phyloP scores from a whole-genome alignment of 1,140 invertebrate species.

The Saccostrea cuccullata region DNA sequence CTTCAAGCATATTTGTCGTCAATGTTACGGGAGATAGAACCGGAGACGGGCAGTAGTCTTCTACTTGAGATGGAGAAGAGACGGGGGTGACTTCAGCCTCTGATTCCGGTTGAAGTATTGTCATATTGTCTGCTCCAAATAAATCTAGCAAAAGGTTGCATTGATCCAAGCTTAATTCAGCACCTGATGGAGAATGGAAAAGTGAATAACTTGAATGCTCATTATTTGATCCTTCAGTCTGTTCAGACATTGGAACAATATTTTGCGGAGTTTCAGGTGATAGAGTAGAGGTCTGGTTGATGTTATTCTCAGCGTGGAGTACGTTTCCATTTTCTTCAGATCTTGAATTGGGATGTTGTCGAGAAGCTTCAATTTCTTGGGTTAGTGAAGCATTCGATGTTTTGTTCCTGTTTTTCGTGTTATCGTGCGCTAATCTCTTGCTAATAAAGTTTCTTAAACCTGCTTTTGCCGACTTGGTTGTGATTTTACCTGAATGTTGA shows the following conservation, averaged over 20 bases:
- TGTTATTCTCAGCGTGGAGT: neutral
- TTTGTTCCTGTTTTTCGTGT: neutral
- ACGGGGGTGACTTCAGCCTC: neutral
- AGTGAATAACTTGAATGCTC: neutral
- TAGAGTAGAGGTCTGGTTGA: neutral
- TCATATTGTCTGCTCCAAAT: neutral
- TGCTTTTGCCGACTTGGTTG: neutral
- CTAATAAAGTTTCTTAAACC: slow-evolving; percentile 18
- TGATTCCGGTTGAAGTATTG: neutral
- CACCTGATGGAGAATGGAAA: neutral
- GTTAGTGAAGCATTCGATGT: neutral
- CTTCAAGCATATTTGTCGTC: neutral
- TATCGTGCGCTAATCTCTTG: neutral
- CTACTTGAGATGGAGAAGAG: neutral
- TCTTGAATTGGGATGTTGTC: neutral
- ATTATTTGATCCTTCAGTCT: neutral
- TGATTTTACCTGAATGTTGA: neutral
- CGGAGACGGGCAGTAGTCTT: neutral
- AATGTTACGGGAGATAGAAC: neutral
- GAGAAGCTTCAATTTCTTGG: neutral
- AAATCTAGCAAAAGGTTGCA: neutral
- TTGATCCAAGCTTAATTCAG: neutral
- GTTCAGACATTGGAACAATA: neutral
- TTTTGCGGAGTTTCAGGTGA: too few species aligned
- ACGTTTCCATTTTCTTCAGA: neutral